Evolutionary conservation across 2,888 invertebrate species (phyloP).

Genomic region (Venustoraphidia nigricollis): DNA sequence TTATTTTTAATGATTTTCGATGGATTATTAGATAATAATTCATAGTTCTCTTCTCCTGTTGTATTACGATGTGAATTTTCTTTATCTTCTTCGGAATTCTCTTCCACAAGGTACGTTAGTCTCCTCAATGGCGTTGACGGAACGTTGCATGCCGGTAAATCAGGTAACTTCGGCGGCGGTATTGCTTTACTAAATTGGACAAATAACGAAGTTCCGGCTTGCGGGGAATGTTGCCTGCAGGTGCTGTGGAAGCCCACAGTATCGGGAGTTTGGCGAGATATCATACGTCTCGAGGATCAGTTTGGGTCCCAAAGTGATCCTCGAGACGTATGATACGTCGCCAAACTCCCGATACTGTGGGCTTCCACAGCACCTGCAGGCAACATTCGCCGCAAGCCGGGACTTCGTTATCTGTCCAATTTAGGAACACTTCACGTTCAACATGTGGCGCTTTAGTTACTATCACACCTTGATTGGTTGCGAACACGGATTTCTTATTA

Average conservation of each 20-base stretch:
- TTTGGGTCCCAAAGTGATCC: slow-evolving; percentile 50
- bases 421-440: slow-evolving; percentile 38
- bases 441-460: slow-evolving; percentile 34
- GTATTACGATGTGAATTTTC: too few species aligned
- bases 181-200: slow-evolving; percentile 38
- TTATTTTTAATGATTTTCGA: slow-evolving; percentile 23
- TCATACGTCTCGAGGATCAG: slow-evolving; percentile 43
- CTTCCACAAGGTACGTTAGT: too few species aligned
- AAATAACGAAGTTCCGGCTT: slow-evolving; percentile 35
- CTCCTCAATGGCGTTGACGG: too few species aligned
- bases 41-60: slow-evolving; percentile 21
- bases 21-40: slow-evolving; percentile 20
- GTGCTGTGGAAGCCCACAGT: slow-evolving; percentile 48
- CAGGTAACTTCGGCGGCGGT: slow-evolving; percentile 17
- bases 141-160: too few species aligned
- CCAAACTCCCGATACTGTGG: slow-evolving; percentile 38
- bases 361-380: slow-evolving; percentile 49
- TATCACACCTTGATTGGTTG: slow-evolving; percentile 28
- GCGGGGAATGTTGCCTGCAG: slow-evolving; percentile 35
- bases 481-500: slow-evolving; percentile 39
- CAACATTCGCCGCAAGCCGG: slow-evolving; percentile 35
- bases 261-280: slow-evolving; percentile 42
- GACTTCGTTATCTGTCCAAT: slow-evolving; percentile 36
- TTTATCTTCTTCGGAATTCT: too few species aligned
- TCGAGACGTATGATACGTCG: slow-evolving; percentile 45